These are phyloP conservation scores for Myopa testacea DNA, from an alignment of 2,888 invertebrate species.

Conservation along the genomic window DNA sequence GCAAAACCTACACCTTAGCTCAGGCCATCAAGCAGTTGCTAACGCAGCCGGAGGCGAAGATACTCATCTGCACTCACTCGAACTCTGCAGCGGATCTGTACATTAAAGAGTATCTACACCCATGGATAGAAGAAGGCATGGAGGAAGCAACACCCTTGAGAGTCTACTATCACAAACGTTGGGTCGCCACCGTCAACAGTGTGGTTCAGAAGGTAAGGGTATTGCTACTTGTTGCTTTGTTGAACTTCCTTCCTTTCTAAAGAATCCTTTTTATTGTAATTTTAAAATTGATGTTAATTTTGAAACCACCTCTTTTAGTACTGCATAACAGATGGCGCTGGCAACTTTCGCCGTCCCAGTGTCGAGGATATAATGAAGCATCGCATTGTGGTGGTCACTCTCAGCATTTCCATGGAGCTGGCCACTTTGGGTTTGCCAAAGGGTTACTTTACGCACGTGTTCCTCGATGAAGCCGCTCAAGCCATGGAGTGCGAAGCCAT, in stretches of 20 bases:
- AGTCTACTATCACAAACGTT: slow-evolving; percentile 83
- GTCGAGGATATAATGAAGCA: slow-evolving; percentile 78
- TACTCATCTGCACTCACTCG: slow-evolving; percentile 87
- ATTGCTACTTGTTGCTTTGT: too few relatives aligned
- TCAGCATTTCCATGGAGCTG: slow-evolving; percentile 82
- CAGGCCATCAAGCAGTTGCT: slow-evolving; percentile 79
- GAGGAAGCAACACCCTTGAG: slow-evolving; percentile 78
- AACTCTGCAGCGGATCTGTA: slow-evolving; percentile 89
- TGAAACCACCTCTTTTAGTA: slow-evolving; percentile 70
- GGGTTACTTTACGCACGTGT: slow-evolving; percentile 80
- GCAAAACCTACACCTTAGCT: slow-evolving; percentile 86
- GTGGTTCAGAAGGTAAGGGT: slow-evolving; percentile 73
- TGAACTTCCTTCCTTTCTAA: too few relatives aligned
- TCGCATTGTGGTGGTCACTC: slow-evolving; percentile 81
- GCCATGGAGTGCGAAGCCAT: slow-evolving; percentile 88
- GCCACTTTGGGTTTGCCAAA: slow-evolving; percentile 76
- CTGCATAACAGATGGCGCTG: slow-evolving; percentile 76
- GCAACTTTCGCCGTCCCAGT: slow-evolving; percentile 77
- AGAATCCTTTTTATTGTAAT: neutral
- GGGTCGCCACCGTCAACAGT: slow-evolving; percentile 82
- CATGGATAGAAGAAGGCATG: slow-evolving; percentile 77
- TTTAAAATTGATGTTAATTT: neutral
- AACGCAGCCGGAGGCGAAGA: slow-evolving; percentile 74
- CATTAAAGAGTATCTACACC: slow-evolving; percentile 85
- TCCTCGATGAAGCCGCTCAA: slow-evolving; percentile 89